phyloP scores from a whole-genome alignment of 2,888 invertebrate genomes.

The Pantelozetes paolii region DNA sequence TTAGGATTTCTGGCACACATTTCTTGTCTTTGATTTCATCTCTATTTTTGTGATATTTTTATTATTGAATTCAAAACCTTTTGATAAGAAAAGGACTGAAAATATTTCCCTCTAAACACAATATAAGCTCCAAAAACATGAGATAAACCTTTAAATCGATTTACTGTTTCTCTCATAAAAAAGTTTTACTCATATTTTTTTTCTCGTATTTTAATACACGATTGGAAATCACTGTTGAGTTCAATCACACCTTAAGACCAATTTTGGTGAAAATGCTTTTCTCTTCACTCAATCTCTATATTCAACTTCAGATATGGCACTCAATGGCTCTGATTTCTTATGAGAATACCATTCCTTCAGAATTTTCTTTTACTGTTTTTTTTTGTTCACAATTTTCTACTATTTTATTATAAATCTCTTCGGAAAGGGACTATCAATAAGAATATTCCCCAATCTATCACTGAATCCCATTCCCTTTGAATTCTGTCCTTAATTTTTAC shows the following conservation, averaged over 20 bases:
- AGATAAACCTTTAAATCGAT: too few relatives aligned
- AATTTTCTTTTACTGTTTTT: neutral
- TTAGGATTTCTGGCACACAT: neutral
- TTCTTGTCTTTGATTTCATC: neutral
- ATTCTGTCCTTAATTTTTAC: neutral
- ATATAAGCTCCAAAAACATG: neutral
- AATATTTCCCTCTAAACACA: neutral
- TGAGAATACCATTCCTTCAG: neutral
- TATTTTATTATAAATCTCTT: neutral
- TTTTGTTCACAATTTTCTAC: neutral
- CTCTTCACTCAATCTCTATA: too few relatives aligned
- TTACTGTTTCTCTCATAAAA: too few relatives aligned
- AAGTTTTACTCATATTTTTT: too few relatives aligned
- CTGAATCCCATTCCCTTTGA: neutral
- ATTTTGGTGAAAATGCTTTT: too few relatives aligned
- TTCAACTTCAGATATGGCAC: too few relatives aligned
- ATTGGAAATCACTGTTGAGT: too few relatives aligned
- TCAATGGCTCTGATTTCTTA: neutral
- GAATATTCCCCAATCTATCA: neutral
- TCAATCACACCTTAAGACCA: too few relatives aligned
- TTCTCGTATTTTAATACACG: too few relatives aligned
- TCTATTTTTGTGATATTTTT: neutral
- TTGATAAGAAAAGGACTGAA: neutral
- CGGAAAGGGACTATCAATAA: neutral
- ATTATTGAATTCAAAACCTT: slow-evolving; percentile 6